Conservation (phyloP, 2,888 invertebrate species). For the Epiblema foenella region DNA sequence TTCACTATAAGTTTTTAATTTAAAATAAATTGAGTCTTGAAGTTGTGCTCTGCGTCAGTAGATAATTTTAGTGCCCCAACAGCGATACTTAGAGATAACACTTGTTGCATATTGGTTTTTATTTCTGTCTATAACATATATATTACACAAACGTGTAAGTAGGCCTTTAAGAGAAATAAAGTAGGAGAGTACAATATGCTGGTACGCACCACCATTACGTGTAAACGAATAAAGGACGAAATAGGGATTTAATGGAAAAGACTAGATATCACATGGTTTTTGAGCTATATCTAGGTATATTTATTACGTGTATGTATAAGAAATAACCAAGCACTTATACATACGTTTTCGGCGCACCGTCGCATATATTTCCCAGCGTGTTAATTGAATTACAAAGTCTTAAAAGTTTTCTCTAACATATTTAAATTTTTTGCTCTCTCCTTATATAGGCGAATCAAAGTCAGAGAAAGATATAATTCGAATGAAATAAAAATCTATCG, state of each 20-base stretch:
- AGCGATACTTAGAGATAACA: constrained; percentile 44
- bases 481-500: constrained; percentile 9
- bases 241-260: constrained; percentile 68
- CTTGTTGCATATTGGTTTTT: constrained; percentile 21
- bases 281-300: constrained; percentile 70
- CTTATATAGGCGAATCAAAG: constrained; percentile 15
- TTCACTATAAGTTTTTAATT: constrained; percentile 53
- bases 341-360: constrained; percentile 21
- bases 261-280: constrained; percentile 83
- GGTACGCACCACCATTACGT: constrained; percentile 29
- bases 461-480: constrained; percentile 5
- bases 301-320: constrained; percentile 54
- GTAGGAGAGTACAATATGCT: constrained; percentile 26
- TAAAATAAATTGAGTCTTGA: constrained; percentile 42
- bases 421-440: constrained; percentile 14
- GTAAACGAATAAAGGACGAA: constrained; percentile 31
- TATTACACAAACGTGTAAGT: constrained; percentile 26
- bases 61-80: constrained; percentile 47
- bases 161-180: constrained; percentile 39
- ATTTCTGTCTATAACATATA: constrained; percentile 26
- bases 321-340: constrained; percentile 60
- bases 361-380: constrained; percentile 1
- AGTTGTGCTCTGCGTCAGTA: constrained; percentile 44
- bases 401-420: neutral
- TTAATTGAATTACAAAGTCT: constrained; percentile 14